Evolutionary conservation across 2,888 invertebrate genomes (phyloP), one percentile per base, ranked within the genome.

Genomic region (Chalcis sispes): DNA sequence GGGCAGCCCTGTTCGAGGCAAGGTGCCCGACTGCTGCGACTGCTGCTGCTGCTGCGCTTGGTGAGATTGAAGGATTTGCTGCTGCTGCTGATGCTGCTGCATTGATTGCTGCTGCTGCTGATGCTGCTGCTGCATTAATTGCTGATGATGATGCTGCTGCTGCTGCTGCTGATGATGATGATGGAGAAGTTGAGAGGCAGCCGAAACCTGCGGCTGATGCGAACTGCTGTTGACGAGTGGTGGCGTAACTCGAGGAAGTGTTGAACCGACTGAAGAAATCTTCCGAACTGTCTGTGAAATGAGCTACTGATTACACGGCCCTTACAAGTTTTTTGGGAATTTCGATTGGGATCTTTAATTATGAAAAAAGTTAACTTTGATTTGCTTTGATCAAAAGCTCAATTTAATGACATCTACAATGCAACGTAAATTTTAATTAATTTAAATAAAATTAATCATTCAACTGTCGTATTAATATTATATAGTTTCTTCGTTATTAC

Each of bases 231-330:
- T 86, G 82, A 84, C 86, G 86, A 82, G 83, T 83, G 83, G 74
- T 83, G 81, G 87, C 86, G 86, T 88, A 89, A 85, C 88, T 86
- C 88, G 88, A 84, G 89, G 86, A 85, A 88, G 85, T 83, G 88
- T 84, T 86, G 88, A 88, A 88, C 82, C 88, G 89, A 84, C 85
- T 85, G 89, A 87, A 88, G 88, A 89, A 88, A 89, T 88, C 90
- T 90, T 91, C 90, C 91, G 91, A 90, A 91, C 91, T 91, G 90
- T 91, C 91, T 91, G 91, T 89, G 90, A 90, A 90, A 90, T 85
- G 80, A 87, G 82, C 84, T 85, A 85, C 87, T 89, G 87, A 90
- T 88, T 87, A 88, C 82, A 85, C 86, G 84, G 87, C 79, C 79
- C 87, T 82, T 81, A 76, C 65, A 67, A 8, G 62, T 23, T 70